Percentiles rank a stretch among this genome's conserved stretches.
Conservation (phyloP, 1,140 invertebrate species). For the Drosophila grimshawi region DNA sequence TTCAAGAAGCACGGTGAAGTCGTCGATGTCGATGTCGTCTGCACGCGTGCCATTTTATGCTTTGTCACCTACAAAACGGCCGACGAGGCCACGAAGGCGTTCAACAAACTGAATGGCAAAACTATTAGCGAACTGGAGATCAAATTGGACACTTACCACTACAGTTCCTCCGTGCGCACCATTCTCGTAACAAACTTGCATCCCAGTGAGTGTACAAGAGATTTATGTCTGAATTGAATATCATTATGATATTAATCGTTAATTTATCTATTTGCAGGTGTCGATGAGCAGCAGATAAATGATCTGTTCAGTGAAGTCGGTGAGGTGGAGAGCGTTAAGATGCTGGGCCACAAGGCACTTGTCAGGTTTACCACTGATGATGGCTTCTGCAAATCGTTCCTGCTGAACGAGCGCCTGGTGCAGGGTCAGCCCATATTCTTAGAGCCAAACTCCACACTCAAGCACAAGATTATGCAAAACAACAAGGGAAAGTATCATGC, state of each 20-base stretch:
- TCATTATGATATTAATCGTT: too few species aligned
- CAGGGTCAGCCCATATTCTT: constrained; percentile 57
- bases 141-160: constrained; percentile 42
- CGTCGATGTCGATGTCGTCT: constrained; percentile 45
- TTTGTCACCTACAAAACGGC: constrained; percentile 60
- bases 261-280: neutral
- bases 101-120: constrained; percentile 55
- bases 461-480: constrained; percentile 25
- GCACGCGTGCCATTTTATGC: constrained; percentile 46
- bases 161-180: constrained; percentile 3
- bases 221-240: neutral
- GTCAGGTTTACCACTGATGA: constrained; percentile 60
- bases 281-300: constrained; percentile 11
- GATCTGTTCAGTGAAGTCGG: constrained; percentile 45
- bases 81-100: constrained; percentile 49
- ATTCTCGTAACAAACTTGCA: constrained; percentile 55
- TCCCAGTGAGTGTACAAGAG: constrained; percentile 24
- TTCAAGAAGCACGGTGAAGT: constrained; percentile 68
- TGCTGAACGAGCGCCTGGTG: constrained; percentile 51
- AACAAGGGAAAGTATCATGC: neutral
- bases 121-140: constrained; percentile 49
- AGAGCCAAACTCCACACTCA: constrained; percentile 64
- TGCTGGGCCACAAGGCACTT: constrained; percentile 29
- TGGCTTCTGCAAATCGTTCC: constrained; percentile 70
- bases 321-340: constrained; percentile 46